These are phyloP conservation scores for Formica aserva DNA, from an alignment of 2,888 invertebrate species.

Conservation along the genomic window DNA sequence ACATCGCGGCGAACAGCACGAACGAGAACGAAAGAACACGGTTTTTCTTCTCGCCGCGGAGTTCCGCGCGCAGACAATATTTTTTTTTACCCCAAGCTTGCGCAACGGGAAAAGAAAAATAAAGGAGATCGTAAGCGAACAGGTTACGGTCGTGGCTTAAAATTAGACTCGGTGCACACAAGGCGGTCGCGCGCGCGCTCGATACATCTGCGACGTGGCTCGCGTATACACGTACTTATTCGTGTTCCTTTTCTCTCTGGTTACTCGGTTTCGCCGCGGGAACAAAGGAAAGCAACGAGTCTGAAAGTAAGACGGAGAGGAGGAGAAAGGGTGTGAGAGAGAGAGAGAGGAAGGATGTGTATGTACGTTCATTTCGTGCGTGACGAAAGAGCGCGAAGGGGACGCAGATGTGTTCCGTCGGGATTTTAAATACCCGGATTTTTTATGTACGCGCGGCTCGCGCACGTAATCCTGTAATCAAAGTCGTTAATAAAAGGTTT, in stretches of 20 bases:
- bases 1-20: background rate
- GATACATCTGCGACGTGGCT: constrained; percentile 35
- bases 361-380: constrained; percentile 44
- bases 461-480: constrained; percentile 45
- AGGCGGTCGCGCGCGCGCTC: background rate
- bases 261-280: constrained; percentile 32
- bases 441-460: constrained; percentile 34
- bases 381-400: constrained; percentile 46
- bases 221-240: constrained; percentile 15
- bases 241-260: constrained; percentile 21
- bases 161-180: constrained; percentile 38
- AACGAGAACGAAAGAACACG: background rate
- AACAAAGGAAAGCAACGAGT: constrained; percentile 55
- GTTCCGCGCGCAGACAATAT: constrained; percentile 17
- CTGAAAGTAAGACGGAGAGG: constrained; percentile 43
- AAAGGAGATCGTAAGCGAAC: constrained; percentile 45
- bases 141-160: constrained; percentile 52
- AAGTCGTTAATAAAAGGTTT: constrained; percentile 49
- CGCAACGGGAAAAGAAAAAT: constrained; percentile 6
- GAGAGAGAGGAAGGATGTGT: constrained; percentile 3
- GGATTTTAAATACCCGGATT: constrained; percentile 18
- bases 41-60: background rate
- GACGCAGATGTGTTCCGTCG: constrained; percentile 44
- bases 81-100: background rate
- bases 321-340: background rate